Evolutionary conservation across 2,888 invertebrate species (phyloP).

Genomic region (Caenorhabditis zanzibari): DNA sequence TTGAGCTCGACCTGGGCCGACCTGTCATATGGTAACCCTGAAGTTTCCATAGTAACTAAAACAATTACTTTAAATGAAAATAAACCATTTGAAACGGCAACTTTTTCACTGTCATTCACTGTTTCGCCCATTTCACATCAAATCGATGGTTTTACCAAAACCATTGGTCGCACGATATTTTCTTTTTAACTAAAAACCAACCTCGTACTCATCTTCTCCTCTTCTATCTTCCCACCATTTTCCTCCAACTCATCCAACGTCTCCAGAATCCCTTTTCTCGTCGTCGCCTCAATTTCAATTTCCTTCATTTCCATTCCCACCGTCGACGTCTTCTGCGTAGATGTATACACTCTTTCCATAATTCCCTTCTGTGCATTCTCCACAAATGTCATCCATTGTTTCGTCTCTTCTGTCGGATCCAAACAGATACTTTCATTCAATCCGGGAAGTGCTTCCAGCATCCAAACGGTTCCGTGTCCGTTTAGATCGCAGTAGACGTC

Average conservation of each 20-base stretch:
- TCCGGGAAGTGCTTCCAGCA: conserved; percentile 59
- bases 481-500: conserved; percentile 58
- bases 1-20: too few relatives aligned
- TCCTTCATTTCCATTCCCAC: not conserved
- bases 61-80: too few relatives aligned
- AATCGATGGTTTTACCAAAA: too few relatives aligned
- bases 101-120: too few relatives aligned
- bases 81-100: too few relatives aligned
- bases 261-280: conserved; percentile 44
- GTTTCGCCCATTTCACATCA: too few relatives aligned
- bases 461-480: conserved; percentile 50
- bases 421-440: conserved; percentile 63
- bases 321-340: conserved; percentile 3
- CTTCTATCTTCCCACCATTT: not conserved
- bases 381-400: conserved; percentile 64
- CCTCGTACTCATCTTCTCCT: conserved; percentile 22
- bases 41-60: too few relatives aligned
- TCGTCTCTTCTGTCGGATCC: conserved; percentile 64
- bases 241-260: conserved; percentile 48
- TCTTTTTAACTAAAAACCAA: too few relatives aligned
- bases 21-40: too few relatives aligned
- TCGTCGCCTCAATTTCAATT: not conserved
- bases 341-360: conserved; percentile 47
- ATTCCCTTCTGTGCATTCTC: conserved; percentile 57
- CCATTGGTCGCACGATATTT: too few relatives aligned